Percentiles rank a stretch among this genome's conserved stretches.
Evolutionary conservation across 2,888 invertebrate genomes (phyloP).

Genomic region (Dasypolia templi): DNA sequence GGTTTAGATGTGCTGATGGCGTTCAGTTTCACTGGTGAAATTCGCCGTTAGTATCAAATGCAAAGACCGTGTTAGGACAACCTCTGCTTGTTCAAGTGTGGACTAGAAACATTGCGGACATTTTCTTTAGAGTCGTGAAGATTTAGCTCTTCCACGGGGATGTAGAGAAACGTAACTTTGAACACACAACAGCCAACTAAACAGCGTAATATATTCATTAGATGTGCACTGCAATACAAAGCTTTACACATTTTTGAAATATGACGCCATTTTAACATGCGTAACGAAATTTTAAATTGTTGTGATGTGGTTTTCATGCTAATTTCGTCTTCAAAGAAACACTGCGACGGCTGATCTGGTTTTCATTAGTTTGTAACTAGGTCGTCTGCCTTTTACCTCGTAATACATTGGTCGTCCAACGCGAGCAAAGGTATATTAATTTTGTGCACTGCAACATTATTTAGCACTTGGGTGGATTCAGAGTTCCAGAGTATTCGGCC

Average conservation of each 20-base stretch:
- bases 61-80: slow-evolving; percentile 58
- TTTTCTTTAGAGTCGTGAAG: slow-evolving; percentile 71
- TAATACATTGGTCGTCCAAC: slow-evolving; percentile 16
- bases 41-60: slow-evolving; percentile 58
- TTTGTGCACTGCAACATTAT: slow-evolving; percentile 29
- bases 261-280: slow-evolving; percentile 43
- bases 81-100: slow-evolving; percentile 70
- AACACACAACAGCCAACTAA: slow-evolving; percentile 42
- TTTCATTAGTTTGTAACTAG: slow-evolving; percentile 33
- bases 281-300: slow-evolving; percentile 52
- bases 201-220: slow-evolving; percentile 49
- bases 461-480: slow-evolving; percentile 16
- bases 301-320: slow-evolving; percentile 58
- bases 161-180: slow-evolving; percentile 58
- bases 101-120: slow-evolving; percentile 69
- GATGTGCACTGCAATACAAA: slow-evolving; percentile 45
- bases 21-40: too few relatives aligned
- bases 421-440: slow-evolving; percentile 13
- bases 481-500: neutral
- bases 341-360: slow-evolving; percentile 26
- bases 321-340: slow-evolving; percentile 47
- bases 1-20: too few relatives aligned
- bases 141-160: slow-evolving; percentile 71
- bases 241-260: slow-evolving; percentile 52
- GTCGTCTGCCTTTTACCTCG: slow-evolving; percentile 2